Conservation (phyloP, 2,888 invertebrate species). For the Notocelia uddmanniana region DNA sequence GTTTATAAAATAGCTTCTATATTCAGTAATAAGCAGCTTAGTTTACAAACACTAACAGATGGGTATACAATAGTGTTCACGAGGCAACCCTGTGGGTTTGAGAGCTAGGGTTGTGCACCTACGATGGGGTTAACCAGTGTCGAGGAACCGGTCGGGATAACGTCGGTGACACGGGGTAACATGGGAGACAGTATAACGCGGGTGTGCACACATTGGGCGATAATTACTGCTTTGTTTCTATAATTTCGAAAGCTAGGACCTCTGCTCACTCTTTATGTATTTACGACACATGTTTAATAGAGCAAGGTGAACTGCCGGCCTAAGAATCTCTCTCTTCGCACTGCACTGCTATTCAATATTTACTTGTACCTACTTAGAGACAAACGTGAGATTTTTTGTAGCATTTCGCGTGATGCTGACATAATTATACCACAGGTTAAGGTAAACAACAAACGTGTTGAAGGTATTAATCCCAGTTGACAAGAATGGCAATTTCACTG, state of each 20-base stretch:
- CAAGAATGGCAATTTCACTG: background rate
- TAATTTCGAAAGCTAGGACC: slow-evolving; percentile 62
- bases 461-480: background rate
- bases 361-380: background rate
- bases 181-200: slow-evolving; percentile 13
- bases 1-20: slow-evolving; percentile 43
- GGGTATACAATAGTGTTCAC: slow-evolving; percentile 26
- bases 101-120: slow-evolving; percentile 27
- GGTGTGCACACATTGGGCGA: slow-evolving; percentile 42
- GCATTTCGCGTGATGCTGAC: background rate
- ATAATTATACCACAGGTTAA: background rate
- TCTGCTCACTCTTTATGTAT: slow-evolving; percentile 49
- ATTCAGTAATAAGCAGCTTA: slow-evolving; percentile 19
- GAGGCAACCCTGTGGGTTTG: slow-evolving; percentile 15
- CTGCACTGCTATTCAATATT: slow-evolving; percentile 13
- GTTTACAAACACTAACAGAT: slow-evolving; percentile 37
- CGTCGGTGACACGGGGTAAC: slow-evolving; percentile 16
- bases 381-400: slow-evolving; percentile 7
- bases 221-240: slow-evolving; percentile 60
- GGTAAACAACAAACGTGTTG: background rate
- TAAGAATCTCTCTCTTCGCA: slow-evolving; percentile 7
- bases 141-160: background rate
- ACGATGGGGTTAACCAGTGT: slow-evolving; percentile 12
- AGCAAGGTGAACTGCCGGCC: slow-evolving; percentile 37
- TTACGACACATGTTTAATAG: slow-evolving; percentile 31